These are phyloP conservation scores for Heterodera schachtii DNA, from an alignment of 1,140 invertebrate genomes.

Conservation along the genomic window DNA sequence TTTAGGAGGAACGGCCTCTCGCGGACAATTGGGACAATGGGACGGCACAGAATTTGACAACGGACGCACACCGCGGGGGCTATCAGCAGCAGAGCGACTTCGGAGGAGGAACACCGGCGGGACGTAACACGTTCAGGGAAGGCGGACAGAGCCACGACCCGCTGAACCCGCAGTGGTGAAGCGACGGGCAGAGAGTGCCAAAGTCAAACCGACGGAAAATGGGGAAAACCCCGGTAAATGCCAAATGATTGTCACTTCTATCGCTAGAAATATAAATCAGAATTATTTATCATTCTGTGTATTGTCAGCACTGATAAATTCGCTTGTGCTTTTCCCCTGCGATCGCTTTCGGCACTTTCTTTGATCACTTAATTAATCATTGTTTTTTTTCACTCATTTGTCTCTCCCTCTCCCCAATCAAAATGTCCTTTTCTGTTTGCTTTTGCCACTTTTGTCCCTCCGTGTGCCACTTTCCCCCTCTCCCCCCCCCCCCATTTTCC, in stretches of 20 bases:
- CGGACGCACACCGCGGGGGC: constrained; percentile 3
- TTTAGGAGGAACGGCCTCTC: constrained; percentile 30
- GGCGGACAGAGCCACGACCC: constrained; percentile 48
- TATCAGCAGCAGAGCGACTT: constrained; percentile 27
- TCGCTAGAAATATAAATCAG: too few species aligned
- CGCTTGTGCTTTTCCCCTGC: too few species aligned
- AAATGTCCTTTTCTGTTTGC: neutral
- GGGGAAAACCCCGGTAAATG: too few species aligned
- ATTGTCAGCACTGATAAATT: too few species aligned
- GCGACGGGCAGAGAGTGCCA: neutral
- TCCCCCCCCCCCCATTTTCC: too few species aligned
- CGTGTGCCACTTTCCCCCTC: too few species aligned
- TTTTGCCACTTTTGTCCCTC: neutral
- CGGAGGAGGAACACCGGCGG: neutral
- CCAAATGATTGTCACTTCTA: too few species aligned
- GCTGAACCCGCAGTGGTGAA: constrained; percentile 63
- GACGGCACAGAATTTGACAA: neutral
- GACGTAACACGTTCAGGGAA: constrained; percentile 31
- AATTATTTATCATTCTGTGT: too few species aligned
- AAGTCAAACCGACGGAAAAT: too few species aligned
- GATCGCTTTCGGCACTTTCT: too few species aligned
- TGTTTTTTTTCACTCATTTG: too few species aligned
- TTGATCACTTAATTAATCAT: too few species aligned
- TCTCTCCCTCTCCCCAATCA: neutral
- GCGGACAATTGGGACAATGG: constrained; percentile 1